A percentile compares a stretch with the other conserved stretches of the same genome.
Evolutionary conservation across 2,888 invertebrate genomes (phyloP).

Genomic region (Eupithecia vulgata): DNA sequence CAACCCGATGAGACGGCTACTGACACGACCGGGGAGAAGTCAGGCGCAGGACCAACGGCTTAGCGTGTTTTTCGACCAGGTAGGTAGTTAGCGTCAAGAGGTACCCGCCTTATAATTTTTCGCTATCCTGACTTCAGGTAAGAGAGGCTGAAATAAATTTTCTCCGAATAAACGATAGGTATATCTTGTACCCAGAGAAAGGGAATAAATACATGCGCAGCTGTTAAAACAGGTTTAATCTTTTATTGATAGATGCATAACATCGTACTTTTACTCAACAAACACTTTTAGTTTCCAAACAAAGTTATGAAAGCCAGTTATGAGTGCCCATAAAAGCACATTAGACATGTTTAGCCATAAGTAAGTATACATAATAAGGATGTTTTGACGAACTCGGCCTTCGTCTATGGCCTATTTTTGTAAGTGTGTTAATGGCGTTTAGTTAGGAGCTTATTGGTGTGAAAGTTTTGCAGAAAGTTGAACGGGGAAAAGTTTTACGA

Average conservation of each 20-base stretch:
- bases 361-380: background rate
- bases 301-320: background rate
- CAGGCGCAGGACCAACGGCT: too few species aligned
- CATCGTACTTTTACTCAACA: background rate
- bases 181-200: too few species aligned
- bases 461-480: background rate
- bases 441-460: background rate
- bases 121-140: too few species aligned
- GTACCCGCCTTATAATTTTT: too few species aligned
- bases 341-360: background rate
- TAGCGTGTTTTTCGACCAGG: too few species aligned
- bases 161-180: too few species aligned
- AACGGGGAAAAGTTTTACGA: background rate
- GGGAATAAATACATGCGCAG: too few species aligned
- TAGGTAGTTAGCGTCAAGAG: too few species aligned
- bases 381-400: background rate
- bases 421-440: background rate
- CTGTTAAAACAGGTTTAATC: too few species aligned
- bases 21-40: too few species aligned
- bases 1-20: too few species aligned
- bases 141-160: too few species aligned
- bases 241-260: background rate
- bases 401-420: background rate
- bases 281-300: background rate
- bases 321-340: background rate